Evolutionary conservation across 2,113 vertebrate genomes (phyloP).

Genomic region (Halcyon senegalensis): DNA sequence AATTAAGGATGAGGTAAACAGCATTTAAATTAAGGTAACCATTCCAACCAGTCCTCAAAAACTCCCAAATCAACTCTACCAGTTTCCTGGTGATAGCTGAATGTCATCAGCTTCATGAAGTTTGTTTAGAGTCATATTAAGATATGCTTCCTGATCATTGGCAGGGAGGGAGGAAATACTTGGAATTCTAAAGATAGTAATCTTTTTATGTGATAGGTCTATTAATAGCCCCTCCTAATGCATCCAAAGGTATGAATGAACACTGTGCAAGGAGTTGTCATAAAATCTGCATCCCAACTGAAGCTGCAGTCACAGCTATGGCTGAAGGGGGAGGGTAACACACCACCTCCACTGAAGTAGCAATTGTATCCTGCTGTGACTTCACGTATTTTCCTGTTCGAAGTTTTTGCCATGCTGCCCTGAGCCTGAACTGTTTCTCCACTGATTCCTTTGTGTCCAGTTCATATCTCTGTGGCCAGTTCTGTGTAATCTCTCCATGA

Average conservation of each 20-base stretch:
- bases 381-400: background rate
- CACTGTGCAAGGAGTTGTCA: background rate
- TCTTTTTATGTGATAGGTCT: no score
- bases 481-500: background rate
- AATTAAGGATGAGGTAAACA: background rate
- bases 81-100: background rate
- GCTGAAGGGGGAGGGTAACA: background rate
- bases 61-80: background rate
- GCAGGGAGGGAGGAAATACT: background rate
- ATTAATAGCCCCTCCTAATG: background rate
- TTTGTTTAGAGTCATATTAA: background rate
- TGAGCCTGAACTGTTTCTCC: background rate
- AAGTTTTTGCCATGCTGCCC: background rate
- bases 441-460: background rate
- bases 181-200: background rate
- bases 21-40: background rate
- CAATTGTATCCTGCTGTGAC: background rate
- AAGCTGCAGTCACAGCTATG: background rate
- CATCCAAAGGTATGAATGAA: background rate
- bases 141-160: background rate
- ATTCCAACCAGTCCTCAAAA: background rate
- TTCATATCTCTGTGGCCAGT: background rate
- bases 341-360: rapidly evolving
- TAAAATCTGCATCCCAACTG: background rate
- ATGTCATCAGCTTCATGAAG: background rate